Conservation (phyloP, 2,113 vertebrate species). For the Xenotilapia flavipinnis region DNA sequence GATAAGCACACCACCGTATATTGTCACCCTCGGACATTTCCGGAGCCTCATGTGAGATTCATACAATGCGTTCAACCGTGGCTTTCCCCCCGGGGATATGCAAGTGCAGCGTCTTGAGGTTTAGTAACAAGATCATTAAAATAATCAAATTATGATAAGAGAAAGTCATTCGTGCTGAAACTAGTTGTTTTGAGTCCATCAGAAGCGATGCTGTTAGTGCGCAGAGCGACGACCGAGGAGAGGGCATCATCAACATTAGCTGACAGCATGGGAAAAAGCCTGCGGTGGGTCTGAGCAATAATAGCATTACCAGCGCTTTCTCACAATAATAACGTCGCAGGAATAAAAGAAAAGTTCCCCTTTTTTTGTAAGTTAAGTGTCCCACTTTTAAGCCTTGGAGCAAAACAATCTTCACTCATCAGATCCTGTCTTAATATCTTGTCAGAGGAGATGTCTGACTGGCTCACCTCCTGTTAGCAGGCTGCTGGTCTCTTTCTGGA, state of each 20-base stretch:
- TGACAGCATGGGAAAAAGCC: conserved; percentile 56
- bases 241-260: conserved; percentile 63
- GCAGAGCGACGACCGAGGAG: conserved; percentile 22
- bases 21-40: conserved; percentile 54
- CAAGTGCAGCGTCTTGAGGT: conserved; percentile 60
- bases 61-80: conserved; percentile 58
- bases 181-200: conserved; percentile 63
- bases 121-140: conserved; percentile 76
- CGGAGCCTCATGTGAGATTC: conserved; percentile 60
- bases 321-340: conserved; percentile 48
- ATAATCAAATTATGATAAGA: conserved; percentile 79
- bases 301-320: conserved; percentile 53
- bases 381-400: conserved; percentile 38
- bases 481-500: conserved; percentile 19
- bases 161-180: conserved; percentile 70
- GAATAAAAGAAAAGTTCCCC: conserved; percentile 38
- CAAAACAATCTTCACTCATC: conserved; percentile 21
- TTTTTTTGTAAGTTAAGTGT: conserved; percentile 38
- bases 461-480: conserved; percentile 31
- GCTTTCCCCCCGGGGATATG: conserved; percentile 49
- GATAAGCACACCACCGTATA: conserved; percentile 29
- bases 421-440: conserved; percentile 26
- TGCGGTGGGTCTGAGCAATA: conserved; percentile 51
- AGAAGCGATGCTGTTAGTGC: conserved; percentile 43
- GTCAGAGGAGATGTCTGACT: conserved; percentile 15